Percentiles rank a stretch among this genome's conserved stretches.
phyloP scores from a whole-genome alignment of 2,888 invertebrate genomes.

The Cantharis lateralis region DNA sequence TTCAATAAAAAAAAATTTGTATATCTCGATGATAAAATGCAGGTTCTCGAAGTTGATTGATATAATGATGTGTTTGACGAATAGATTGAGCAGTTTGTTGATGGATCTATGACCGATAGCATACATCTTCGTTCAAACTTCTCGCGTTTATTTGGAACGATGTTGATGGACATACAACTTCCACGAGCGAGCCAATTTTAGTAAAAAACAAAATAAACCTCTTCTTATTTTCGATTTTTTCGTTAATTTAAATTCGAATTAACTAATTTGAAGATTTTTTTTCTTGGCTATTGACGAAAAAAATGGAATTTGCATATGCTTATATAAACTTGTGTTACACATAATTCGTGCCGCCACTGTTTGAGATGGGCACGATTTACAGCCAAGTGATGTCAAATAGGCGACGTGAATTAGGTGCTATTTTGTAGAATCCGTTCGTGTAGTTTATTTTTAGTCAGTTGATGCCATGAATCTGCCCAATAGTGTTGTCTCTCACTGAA shows the following conservation, averaged over 20 bases:
- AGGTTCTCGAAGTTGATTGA: constrained; percentile 40
- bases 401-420: constrained; percentile 41
- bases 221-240: neutral
- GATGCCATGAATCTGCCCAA: constrained; percentile 40
- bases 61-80: constrained; percentile 46
- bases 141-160: constrained; percentile 36
- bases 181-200: constrained; percentile 22
- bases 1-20: neutral
- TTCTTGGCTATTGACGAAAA: constrained; percentile 16
- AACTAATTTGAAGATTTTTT: constrained; percentile 4
- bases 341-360: constrained; percentile 35
- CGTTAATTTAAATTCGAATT: constrained; percentile 1
- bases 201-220: neutral
- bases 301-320: constrained; percentile 30
- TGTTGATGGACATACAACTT: constrained; percentile 40
- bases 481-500: constrained; percentile 39
- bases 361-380: constrained; percentile 37
- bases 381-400: constrained; percentile 38
- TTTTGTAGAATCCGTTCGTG: constrained; percentile 39
- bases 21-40: constrained; percentile 34
- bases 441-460: constrained; percentile 39
- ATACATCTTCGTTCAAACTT: constrained; percentile 34
- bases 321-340: constrained; percentile 26
- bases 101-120: constrained; percentile 48
- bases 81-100: constrained; percentile 44